Evolutionary conservation across 2,888 invertebrate species (phyloP).

Genomic region (Cataglyphis altisquamis): DNA sequence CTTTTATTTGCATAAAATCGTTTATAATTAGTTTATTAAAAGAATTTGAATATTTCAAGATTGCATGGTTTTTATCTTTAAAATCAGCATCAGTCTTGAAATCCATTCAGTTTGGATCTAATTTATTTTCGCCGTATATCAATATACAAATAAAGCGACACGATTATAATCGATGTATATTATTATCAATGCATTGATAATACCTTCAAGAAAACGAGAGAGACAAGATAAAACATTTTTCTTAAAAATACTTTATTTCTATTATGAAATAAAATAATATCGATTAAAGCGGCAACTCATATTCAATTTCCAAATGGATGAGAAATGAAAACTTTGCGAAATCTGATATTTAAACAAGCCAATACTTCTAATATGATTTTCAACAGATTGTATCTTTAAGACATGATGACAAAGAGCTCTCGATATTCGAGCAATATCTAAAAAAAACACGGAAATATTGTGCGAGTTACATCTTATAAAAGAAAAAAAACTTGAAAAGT

Average conservation of each 20-base stretch:
- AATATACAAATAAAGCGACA: neutral
- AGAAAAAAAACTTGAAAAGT: neutral
- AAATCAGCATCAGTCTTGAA: neutral
- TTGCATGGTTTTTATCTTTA: neutral
- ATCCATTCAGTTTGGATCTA: neutral
- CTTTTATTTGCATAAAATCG: slow-evolving; percentile 14
- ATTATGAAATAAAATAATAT: neutral
- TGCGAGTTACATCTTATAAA: neutral
- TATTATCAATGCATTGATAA: neutral
- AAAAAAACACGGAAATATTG: neutral
- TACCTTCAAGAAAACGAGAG: neutral
- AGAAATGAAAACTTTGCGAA: neutral
- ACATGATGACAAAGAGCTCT: neutral
- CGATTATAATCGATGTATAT: slow-evolving; percentile 10
- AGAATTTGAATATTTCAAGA: neutral
- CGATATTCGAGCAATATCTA: neutral
- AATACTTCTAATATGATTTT: neutral
- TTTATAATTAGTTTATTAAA: slow-evolving; percentile 28
- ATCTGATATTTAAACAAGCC: neutral
- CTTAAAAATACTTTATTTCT: neutral
- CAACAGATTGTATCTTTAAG: neutral
- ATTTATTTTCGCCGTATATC: neutral
- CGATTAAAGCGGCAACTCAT: slow-evolving; percentile 3
- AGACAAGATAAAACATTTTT: neutral
- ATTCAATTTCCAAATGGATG: neutral